Conservation (phyloP, 2,888 invertebrate genomes). For the Limnephilus rhombicus region DNA sequence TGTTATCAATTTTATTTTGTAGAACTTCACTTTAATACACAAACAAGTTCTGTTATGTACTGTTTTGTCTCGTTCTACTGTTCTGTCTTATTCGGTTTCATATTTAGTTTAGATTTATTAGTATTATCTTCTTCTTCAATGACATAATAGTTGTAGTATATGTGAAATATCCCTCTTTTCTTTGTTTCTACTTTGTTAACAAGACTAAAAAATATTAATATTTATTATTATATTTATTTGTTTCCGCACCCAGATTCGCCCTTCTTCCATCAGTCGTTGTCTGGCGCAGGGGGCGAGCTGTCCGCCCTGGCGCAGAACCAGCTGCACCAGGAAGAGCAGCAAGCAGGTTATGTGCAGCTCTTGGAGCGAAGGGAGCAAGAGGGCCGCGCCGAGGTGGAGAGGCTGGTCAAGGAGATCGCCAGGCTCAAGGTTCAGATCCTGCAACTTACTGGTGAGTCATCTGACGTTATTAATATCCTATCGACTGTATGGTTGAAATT, state of each 20-base stretch:
- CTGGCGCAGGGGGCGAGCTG: slow-evolving; percentile 11
- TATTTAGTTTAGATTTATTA: too few relatives aligned
- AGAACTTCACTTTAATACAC: too few relatives aligned
- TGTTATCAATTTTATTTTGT: too few relatives aligned
- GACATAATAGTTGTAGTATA: too few relatives aligned
- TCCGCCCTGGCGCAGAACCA: slow-evolving; percentile 35
- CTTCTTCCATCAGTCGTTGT: slow-evolving; percentile 57
- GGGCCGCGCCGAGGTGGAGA: slow-evolving; percentile 79
- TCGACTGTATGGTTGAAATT: too few relatives aligned
- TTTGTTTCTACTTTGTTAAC: too few relatives aligned
- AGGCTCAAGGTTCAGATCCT: slow-evolving; percentile 79
- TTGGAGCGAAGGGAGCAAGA: slow-evolving; percentile 81
- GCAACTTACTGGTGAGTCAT: slow-evolving; percentile 75
- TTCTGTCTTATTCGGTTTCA: too few relatives aligned
- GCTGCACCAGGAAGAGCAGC: slow-evolving; percentile 61
- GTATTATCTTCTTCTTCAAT: too few relatives aligned
- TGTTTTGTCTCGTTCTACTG: too few relatives aligned
- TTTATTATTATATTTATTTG: background rate
- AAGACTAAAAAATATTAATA: background rate
- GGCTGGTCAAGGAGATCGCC: slow-evolving; percentile 80
- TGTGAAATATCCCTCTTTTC: too few relatives aligned
- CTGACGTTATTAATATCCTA: too few relatives aligned
- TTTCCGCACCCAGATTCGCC: slow-evolving; percentile 53
- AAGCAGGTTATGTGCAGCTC: slow-evolving; percentile 74
- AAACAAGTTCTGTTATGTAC: too few relatives aligned